Base-by-base conservation (phyloP, 1,140 invertebrate species). In the Ladona fulva region DNA sequence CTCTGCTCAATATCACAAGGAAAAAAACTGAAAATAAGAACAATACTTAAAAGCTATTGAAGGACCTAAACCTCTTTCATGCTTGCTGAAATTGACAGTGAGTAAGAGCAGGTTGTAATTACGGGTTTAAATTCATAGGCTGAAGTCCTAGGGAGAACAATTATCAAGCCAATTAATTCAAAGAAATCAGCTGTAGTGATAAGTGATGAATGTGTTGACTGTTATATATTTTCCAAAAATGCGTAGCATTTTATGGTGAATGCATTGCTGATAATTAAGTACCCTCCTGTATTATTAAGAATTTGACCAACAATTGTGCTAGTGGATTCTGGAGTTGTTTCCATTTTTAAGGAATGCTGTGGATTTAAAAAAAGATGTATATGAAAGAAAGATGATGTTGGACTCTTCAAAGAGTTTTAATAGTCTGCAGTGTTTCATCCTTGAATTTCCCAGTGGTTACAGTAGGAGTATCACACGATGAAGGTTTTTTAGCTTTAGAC, bases 181-280 rank as follows among this genome's bases (percentile, higher is more conserved):
- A 66, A 66, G 52, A 66, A 66, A 22, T 66, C 52, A 66, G 52
- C n/a, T 66, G 52, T 66, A 66, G 52, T 66, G 52, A 66, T 66
- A 12, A 66, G 52, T 66, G 52, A 66, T 66, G n/a, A 66, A 66
- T 66, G 52, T 66, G 52, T 66, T 66, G n/a, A 66, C 52, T 66
- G 29, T 66, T 19, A 12, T 66, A 16, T 66, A 66, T 66, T 66
- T 66, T 66, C 14, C 52, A 66, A 66, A 66, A 66, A 66, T 66
- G 52, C 52, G 14, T 66, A 66, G 52, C 52, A 66, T 66, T 66
- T 66, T 66, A 22, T 66, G n/a, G 16, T 66, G 52, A 19, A 22
- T 66, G 52, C 52, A 66, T 66, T 66, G 52, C 52, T 37, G 29
- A 37, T 37, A 37, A 37, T 8, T 37, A 37, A 37, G 8, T 37